Evolutionary conservation across 2,113 vertebrate species (phyloP), one percentile per base, ranked within the genome.

Genomic region (Myiagra hebetior): DNA sequence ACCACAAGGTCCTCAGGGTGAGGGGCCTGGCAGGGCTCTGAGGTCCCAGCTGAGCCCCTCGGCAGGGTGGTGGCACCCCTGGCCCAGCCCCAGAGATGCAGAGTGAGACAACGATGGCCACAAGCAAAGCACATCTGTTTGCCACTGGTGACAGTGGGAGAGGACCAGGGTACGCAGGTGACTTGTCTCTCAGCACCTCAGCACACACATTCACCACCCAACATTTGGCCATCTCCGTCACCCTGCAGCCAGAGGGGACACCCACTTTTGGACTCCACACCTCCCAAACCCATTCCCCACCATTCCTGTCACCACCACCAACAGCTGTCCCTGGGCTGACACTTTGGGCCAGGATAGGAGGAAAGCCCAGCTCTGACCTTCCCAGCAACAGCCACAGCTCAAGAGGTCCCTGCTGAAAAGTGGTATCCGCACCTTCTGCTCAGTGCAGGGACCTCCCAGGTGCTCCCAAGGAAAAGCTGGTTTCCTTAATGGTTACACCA

Each of bases 101-200:
- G 42, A 30, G 81, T 11, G 46, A 23, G 31, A 7, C n/a, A 26
- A 39, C 0, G 0, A 13, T 2, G 1, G 2, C 20, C 0, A 5
- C 15, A 2, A 55, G 21, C 19, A 7, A 44, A 81, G 74, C 35
- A 4, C n/a, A 7, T 27, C 31, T 28, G 1, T 28, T 14, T n/a
- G 74, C 4, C 74, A 19, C 1, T 6, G 31, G 22, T 10, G 39
- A 19, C 20, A 49, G 53, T 14, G 4, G 50, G 42, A 62, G 37
- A 42, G 68, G 35, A 12, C 18, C 16, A 37, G 33, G 17, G 20
- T 7, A 20, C 19, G 0, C 8, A 11, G 26, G 14, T 11, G 18
- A 37, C 21, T 62, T 23, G 11, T 10, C 26, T 21, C 46, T 62
- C 49, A 44, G 15, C 37, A 56, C 53, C 46, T 46, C 55, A 30